A percentile compares a stretch with the other conserved stretches of the same genome.
phyloP scores from a whole-genome alignment of 2,797 vertebrate genomes.

The Premnoplex brunnescens region DNA sequence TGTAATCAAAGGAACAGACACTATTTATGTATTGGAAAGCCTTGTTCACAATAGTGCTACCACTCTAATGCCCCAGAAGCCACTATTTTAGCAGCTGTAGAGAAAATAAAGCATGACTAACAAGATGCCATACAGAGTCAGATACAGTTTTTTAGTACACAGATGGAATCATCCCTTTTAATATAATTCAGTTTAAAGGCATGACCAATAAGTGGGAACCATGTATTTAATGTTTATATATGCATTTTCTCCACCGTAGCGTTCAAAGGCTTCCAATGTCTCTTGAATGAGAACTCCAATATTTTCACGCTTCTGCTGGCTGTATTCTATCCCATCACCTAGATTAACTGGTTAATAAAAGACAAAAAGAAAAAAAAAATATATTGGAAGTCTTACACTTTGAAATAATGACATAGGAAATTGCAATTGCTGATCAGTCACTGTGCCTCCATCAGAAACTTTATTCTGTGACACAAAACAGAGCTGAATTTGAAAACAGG shows the following conservation, averaged over 20 bases:
- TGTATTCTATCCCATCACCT: conserved; percentile 88
- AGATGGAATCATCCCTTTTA: conserved; percentile 16
- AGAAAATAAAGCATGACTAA: conserved; percentile 66
- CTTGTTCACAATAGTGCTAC: conserved; percentile 78
- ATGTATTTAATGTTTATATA: conserved; percentile 85
- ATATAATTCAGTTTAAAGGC: conserved; percentile 73
- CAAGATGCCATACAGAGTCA: conserved; percentile 51
- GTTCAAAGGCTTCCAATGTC: conserved; percentile 88
- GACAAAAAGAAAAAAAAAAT: not conserved
- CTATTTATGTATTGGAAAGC: conserved; percentile 84
- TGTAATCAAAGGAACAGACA: conserved; percentile 86
- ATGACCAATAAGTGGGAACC: conserved; percentile 81
- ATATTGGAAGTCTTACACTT: not conserved
- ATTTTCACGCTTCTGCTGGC: conserved; percentile 90
- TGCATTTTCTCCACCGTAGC: conserved; percentile 83
- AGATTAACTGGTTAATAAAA: conserved; percentile 82
- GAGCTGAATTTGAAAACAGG: not conserved
- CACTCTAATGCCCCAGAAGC: conserved; percentile 70
- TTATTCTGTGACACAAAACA: not conserved
- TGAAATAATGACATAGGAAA: not conserved
- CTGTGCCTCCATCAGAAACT: not conserved
- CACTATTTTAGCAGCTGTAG: conserved; percentile 74
- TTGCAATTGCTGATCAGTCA: not conserved
- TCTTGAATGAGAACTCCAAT: conserved; percentile 91
- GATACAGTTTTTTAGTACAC: conserved; percentile 6